Base-by-base conservation (phyloP, 2,113 vertebrate genomes). In the Tautogolabrus adspersus region DNA sequence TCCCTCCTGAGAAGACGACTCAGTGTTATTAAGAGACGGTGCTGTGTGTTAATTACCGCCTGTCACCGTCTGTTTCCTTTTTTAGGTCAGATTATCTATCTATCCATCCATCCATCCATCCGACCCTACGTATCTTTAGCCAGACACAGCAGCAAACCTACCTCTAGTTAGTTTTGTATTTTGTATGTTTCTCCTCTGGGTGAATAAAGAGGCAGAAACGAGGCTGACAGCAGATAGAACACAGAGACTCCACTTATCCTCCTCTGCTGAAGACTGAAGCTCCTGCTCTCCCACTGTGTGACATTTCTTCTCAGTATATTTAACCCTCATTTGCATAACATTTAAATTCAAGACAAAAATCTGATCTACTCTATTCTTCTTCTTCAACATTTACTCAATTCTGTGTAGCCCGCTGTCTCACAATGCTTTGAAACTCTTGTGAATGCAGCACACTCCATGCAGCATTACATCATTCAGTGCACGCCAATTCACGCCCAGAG, bases 41-140 rank as follows among this genome's bases (percentile, higher is more conserved):
- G 57, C 34, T 0, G 19, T 79, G 19, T 77, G 77, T 70, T 87
- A 81, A 89, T 85, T 82, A 79, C 62, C 21, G 52, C 68, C 75
- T 86, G 68, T 67, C 73, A 61, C 1, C 0, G 49, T 54, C 71
- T 40, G 34, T 10, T 12, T 70, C 65, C 15, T 18, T 26, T 62
- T 62, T 30, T 68, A 62, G 30, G 8, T 30, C 8, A 6, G 49
- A 8, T 60, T 18, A 3, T 44, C 9, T 47, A 15, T 75, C 8
- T 0, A 40, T 40, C 38, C 38, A 40, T 40, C 38, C 38, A 0
- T 65, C 1, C 38, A 40, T 40, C 38, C 38, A 40, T 40, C 37
- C 37, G 8, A 5, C 5, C 37, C 4, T 38, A n/a, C n/a, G n/a
- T n/a, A n/a, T n/a, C n/a, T n/a, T n/a, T n/a, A n/a, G n/a, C n/a